These are phyloP conservation scores for Helleia helle DNA, from an alignment of 2,888 invertebrate genomes.

Conservation along the genomic window DNA sequence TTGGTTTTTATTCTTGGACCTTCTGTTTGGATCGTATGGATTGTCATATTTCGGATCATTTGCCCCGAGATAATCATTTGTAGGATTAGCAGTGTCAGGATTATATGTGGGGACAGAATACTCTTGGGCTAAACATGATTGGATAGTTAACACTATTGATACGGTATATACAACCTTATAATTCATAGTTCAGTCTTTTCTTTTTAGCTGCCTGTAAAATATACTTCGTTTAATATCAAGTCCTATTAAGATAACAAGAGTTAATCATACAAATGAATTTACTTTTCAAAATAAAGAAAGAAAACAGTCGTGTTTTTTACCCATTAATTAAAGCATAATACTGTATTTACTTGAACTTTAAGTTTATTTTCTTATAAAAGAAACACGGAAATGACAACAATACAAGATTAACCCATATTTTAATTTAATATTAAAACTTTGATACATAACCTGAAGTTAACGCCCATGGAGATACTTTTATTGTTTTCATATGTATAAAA, in stretches of 20 bases:
- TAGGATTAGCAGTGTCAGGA: conserved; percentile 45
- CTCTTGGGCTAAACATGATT: conserved; percentile 45
- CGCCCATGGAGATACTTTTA: conserved; percentile 61
- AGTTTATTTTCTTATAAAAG: not conserved
- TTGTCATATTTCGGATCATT: conserved; percentile 50
- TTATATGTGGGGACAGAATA: conserved; percentile 51
- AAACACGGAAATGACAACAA: conserved; percentile 19
- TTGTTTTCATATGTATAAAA: conserved; percentile 28
- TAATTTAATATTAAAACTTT: conserved; percentile 61
- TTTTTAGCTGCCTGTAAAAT: conserved; percentile 34
- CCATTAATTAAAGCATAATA: too few species aligned
- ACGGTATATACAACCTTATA: conserved; percentile 37
- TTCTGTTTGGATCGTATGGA: conserved; percentile 47
- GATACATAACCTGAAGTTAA: conserved; percentile 60
- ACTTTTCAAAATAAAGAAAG: not conserved
- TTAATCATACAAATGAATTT: not conserved
- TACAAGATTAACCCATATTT: conserved; percentile 38
- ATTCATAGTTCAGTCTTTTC: conserved; percentile 61
- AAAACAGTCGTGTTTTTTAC: not conserved
- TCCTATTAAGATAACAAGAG: not conserved
- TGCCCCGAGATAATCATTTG: conserved; percentile 43
- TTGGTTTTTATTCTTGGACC: conserved; percentile 34
- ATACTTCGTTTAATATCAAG: not conserved
- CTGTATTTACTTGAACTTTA: not conserved
- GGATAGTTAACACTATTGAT: conserved; percentile 32